These are phyloP conservation scores for Amblyornis subalaris DNA, from an alignment of 2,113 vertebrate species.

Conservation along the genomic window DNA sequence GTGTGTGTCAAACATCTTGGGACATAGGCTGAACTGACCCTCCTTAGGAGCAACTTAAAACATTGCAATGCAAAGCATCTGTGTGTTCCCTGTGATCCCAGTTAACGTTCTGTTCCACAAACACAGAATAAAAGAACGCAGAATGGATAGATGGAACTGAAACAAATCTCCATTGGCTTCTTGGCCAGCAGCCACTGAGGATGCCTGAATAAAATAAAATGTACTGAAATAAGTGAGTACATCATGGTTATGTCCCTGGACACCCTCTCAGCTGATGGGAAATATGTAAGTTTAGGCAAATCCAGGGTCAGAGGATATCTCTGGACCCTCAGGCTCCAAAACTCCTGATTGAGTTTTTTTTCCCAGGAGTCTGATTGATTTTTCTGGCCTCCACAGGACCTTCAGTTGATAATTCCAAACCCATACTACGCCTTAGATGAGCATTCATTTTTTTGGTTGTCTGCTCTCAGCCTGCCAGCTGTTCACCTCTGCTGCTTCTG, in stretches of 20 bases:
- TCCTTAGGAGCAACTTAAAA: not conserved
- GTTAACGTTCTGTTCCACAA: not conserved
- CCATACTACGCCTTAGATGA: not conserved
- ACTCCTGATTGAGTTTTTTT: not conserved
- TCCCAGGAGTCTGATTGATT: not conserved
- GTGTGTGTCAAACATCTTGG: not conserved
- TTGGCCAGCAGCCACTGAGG: not conserved
- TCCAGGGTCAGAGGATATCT: not conserved
- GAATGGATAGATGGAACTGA: not conserved
- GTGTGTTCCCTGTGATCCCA: accelerated
- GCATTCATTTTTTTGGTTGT: too few species aligned
- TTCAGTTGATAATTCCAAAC: not conserved
- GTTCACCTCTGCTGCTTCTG: not conserved
- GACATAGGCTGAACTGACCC: not conserved
- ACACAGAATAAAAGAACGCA: not conserved
- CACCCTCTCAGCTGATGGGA: not conserved
- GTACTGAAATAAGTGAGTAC: not conserved
- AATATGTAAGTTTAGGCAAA: not conserved
- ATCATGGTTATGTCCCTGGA: not conserved
- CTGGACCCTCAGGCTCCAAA: too few species aligned
- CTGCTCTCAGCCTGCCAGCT: not conserved
- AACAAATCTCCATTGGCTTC: not conserved
- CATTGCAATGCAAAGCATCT: not conserved
- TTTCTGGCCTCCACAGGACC: not conserved
- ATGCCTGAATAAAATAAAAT: not conserved